These are phyloP conservation scores for Pocota personata DNA, from an alignment of 2,888 invertebrate species.

Conservation along the genomic window DNA sequence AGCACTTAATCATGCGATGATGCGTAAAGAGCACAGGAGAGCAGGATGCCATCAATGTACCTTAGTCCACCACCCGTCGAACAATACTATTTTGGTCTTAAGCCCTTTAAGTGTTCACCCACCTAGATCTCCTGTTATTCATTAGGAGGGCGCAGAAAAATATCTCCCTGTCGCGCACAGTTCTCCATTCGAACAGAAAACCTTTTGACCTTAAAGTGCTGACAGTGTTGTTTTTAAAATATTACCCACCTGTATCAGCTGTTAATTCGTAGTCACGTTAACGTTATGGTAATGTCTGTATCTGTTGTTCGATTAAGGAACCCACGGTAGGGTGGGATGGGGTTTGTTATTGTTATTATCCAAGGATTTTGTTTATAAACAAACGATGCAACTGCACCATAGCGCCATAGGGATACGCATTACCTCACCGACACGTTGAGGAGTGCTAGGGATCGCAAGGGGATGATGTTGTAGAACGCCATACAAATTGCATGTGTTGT, in stretches of 20 bases:
- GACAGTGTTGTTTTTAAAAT: neutral
- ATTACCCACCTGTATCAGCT: constrained; percentile 19
- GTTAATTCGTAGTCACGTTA: constrained; percentile 25
- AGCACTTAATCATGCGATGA: constrained; percentile 35
- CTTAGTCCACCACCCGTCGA: too few relatives aligned
- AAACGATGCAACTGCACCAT: neutral
- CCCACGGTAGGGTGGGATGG: neutral
- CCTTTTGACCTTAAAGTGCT: neutral
- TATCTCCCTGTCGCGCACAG: too few relatives aligned
- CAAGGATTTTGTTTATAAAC: constrained; percentile 43
- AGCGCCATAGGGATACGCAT: neutral
- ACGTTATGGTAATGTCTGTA: constrained; percentile 36
- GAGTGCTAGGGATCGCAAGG: neutral
- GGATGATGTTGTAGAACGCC: neutral
- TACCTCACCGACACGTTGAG: neutral
- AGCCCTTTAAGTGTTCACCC: too few relatives aligned
- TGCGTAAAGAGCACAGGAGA: constrained; percentile 24
- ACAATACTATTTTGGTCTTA: too few relatives aligned
- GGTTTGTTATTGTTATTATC: constrained; percentile 34
- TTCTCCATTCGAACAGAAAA: neutral
- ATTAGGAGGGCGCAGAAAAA: too few relatives aligned
- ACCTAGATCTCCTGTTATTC: too few relatives aligned
- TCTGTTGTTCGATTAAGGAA: constrained; percentile 42
- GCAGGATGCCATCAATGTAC: neutral
- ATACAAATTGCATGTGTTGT: neutral